Conservation (phyloP, 2,113 vertebrate species). For the Xenus cinereus region DNA sequence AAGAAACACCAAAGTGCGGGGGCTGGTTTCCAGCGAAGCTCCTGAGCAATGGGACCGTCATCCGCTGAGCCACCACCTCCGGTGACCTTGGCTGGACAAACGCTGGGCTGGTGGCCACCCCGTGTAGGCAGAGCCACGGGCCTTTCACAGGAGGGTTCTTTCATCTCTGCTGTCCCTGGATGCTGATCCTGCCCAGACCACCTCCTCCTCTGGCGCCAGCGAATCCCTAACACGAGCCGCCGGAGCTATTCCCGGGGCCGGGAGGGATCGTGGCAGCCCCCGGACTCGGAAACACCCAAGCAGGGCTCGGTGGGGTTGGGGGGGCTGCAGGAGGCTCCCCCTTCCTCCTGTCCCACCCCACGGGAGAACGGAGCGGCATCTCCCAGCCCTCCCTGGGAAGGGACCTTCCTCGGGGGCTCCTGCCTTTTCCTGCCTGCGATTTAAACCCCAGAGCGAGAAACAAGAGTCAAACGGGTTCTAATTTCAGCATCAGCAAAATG, state of each 20-base stretch:
- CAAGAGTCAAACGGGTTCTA: background rate
- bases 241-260: background rate
- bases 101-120: background rate
- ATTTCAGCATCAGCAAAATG: background rate
- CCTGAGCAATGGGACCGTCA: fast-evolving
- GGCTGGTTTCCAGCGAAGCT: background rate
- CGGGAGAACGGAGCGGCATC: background rate
- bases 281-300: fast-evolving
- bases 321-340: background rate
- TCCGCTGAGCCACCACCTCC: background rate
- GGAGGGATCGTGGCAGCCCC: background rate
- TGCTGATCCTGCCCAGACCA: background rate
- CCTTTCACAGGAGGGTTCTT: background rate
- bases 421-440: fast-evolving
- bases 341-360: background rate
- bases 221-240: fast-evolving
- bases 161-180: background rate
- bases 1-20: fast-evolving
- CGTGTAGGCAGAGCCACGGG: fast-evolving
- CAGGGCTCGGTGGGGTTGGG: background rate
- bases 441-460: background rate
- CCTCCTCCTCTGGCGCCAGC: fast-evolving
- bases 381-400: background rate
- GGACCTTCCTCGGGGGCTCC: background rate
- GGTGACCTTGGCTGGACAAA: background rate